phyloP scores from a whole-genome alignment of 2,113 vertebrate species.

The Notechis scutatus region DNA sequence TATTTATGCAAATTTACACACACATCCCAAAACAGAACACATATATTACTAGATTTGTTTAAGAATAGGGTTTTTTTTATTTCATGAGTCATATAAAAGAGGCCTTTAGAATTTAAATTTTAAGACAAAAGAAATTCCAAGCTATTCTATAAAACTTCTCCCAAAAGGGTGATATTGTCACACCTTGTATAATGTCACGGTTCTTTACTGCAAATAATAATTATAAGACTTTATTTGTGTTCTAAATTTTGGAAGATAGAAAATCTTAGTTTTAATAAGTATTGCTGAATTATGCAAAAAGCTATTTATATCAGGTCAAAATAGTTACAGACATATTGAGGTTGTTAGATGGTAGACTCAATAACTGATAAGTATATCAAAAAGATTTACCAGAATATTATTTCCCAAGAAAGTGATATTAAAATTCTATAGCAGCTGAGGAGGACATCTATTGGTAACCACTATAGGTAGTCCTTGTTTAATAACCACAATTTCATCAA shows the following conservation, averaged over 20 bases:
- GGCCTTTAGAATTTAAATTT: slow-evolving; percentile 25
- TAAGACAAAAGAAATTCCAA: neutral
- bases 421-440: neutral
- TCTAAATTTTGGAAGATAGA: neutral
- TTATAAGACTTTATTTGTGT: neutral
- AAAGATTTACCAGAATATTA: neutral
- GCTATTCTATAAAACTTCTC: neutral
- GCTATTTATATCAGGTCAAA: neutral
- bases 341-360: neutral
- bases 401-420: neutral
- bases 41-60: neutral
- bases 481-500: neutral
- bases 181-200: no score
- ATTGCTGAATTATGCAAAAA: neutral
- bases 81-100: neutral
- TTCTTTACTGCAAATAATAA: neutral
- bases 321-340: neutral
- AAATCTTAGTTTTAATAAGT: neutral
- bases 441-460: neutral
- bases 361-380: neutral
- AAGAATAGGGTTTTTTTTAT: slow-evolving; percentile 39
- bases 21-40: slow-evolving; percentile 17
- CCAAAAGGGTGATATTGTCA: neutral
- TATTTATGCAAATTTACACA: slow-evolving; percentile 49
- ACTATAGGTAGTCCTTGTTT: neutral